phyloP scores from a whole-genome alignment of 1,140 invertebrate species.

The Scaptomyza hsui region DNA sequence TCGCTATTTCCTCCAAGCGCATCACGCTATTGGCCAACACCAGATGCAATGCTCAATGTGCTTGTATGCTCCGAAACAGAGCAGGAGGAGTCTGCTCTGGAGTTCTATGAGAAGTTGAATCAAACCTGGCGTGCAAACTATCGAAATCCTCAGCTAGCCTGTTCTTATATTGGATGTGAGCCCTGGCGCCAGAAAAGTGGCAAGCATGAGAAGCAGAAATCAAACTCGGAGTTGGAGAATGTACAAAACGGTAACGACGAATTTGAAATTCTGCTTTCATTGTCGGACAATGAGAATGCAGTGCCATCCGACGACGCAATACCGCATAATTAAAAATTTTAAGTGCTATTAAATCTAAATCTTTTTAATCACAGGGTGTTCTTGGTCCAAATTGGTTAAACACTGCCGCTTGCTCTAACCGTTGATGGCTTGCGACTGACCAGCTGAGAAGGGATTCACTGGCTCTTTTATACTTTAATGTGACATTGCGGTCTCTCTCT shows the following conservation, averaged over 20 bases:
- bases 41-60: constrained; percentile 4
- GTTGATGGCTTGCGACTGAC: constrained; percentile 6
- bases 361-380: constrained; percentile 15
- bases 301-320: neutral
- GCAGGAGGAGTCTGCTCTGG: constrained; percentile 28
- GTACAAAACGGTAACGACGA: constrained; percentile 34
- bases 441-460: neutral
- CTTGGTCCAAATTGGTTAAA: constrained; percentile 14
- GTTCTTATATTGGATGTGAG: constrained; percentile 29
- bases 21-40: neutral
- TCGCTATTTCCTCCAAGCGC: neutral
- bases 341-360: neutral
- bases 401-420: constrained; percentile 49
- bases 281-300: constrained; percentile 41
- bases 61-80: neutral
- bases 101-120: constrained; percentile 43
- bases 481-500: neutral
- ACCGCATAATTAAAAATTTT: neutral
- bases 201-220: neutral
- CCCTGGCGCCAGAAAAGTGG: constrained; percentile 2
- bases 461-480: constrained; percentile 32
- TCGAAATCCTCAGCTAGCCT: constrained; percentile 25
- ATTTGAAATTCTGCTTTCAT: neutral
- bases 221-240: constrained; percentile 33
- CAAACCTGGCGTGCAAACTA: constrained; percentile 40